Evolutionary conservation across 2,113 vertebrate species (phyloP).

Genomic region (Octodon degus): DNA sequence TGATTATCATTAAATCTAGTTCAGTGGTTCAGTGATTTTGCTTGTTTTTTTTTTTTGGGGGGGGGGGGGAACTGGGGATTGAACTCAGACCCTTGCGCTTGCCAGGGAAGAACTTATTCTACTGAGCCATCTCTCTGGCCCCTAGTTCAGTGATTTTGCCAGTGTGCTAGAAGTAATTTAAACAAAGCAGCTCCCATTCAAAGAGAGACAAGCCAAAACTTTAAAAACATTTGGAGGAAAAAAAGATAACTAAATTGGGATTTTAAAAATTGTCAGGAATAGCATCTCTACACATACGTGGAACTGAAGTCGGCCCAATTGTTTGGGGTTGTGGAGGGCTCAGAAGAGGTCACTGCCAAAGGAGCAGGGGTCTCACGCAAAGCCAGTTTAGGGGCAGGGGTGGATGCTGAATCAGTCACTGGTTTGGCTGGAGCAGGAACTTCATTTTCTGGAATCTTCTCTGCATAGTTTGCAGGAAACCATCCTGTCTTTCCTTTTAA

Average conservation of each 20-base stretch:
- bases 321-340: slow-evolving; percentile 88
- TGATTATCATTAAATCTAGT: not conserved
- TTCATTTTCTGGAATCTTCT: slow-evolving; percentile 95
- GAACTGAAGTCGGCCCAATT: slow-evolving; percentile 99
- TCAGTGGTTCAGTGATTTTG: not conserved
- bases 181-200: not conserved
- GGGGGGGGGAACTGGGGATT: too few relatives aligned
- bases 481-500: slow-evolving; percentile 96
- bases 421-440: slow-evolving; percentile 89
- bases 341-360: slow-evolving; percentile 77
- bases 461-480: slow-evolving; percentile 99
- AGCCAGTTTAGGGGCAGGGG: slow-evolving; percentile 86
- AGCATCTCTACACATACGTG: slow-evolving; percentile 89
- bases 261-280: not conserved
- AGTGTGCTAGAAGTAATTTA: not conserved
- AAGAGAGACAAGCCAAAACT: not conserved
- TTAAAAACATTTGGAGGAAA: not conserved
- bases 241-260: not conserved
- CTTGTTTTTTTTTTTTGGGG: too few relatives aligned
- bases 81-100: too few relatives aligned
- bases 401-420: slow-evolving; percentile 65
- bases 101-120: too few relatives aligned
- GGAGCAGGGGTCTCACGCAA: slow-evolving; percentile 84
- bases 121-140: too few relatives aligned
- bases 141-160: not conserved